Base-by-base conservation (phyloP, 1,140 invertebrate species). In the Pseudomyrmex concolor region DNA sequence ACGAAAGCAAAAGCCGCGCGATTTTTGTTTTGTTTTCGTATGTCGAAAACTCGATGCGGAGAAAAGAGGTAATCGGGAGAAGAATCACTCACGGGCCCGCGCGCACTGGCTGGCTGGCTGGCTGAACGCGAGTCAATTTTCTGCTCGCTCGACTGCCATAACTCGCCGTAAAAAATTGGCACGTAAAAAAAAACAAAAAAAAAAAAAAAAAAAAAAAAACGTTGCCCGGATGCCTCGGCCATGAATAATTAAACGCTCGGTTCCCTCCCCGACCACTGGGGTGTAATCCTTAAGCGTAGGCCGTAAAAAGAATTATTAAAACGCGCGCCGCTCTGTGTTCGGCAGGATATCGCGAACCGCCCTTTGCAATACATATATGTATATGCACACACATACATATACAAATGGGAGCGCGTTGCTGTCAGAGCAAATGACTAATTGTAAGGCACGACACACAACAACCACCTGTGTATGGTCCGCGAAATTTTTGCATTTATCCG, bases 281-380 rank as follows among this genome's bases (percentile, higher is more conserved):
- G 45, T 74, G 55, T 89, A 85, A 89, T 89, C 82, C 87, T 88
- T 85, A 83, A 74, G 59, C 87, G 67, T 54, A 55, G 78, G 74
- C 59, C 84, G 84, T 90, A 91, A 89, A 91, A 91, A 91, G 90
- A 92, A 92, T 92, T 90, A 92, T 91, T 91, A 90, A 91, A 91
- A 83, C 85, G 34, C 45, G 81, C 83, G 64, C 22, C 34, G 50
- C 84, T 77, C 66, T 74, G 84, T 83, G 73, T 76, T 51, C 74
- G 48, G 10, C n/a, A 4, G 84, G 70, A 34, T 34, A 34, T 34
- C 76, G 86, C 86, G 54, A 50, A 34, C 55, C 25, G 60, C 12
- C 17, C 17, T 62, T 34, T 22, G 25, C 51, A 43, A 22, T 67
- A 25, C 43, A 34, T 34, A 34, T 34, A 34, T 34, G 34, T 34